Conservation (phyloP, 2,797 vertebrate species). For the Ctenosaura bakeri region DNA sequence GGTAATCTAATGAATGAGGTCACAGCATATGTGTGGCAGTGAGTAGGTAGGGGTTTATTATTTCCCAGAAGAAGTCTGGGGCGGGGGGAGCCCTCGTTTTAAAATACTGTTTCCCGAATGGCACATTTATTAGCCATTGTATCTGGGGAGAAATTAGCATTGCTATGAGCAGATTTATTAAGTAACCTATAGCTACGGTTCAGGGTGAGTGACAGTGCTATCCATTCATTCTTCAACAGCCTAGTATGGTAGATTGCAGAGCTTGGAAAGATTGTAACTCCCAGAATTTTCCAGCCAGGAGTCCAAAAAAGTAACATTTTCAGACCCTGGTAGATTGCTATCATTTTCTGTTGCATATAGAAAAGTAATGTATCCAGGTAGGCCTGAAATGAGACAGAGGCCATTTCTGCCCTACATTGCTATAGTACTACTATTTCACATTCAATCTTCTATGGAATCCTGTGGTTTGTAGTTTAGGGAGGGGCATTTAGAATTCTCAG, state of each 20-base stretch:
- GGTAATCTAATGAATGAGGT: not conserved
- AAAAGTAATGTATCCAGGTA: not conserved
- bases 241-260: not conserved
- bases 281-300: too few species aligned
- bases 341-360: constrained; percentile 6
- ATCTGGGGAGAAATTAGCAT: not conserved
- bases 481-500: too few species aligned
- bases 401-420: too few species aligned
- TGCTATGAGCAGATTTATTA: constrained; percentile 4
- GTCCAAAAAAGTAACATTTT: too few species aligned
- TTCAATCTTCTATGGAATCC: too few species aligned
- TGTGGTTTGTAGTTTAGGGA: too few species aligned
- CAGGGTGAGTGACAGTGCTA: not conserved
- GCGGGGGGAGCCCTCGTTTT: not conserved
- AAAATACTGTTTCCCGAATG: constrained; percentile 9
- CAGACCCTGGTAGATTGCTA: not conserved
- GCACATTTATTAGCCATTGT: constrained; percentile 7
- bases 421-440: too few species aligned
- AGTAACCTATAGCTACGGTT: not conserved
- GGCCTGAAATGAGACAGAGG: not conserved
- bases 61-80: constrained; percentile 20
- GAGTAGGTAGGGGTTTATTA: constrained; percentile 4
- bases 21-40: not conserved
- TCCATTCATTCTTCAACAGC: not conserved
- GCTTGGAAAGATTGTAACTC: too few species aligned